Percentiles rank a stretch among this genome's conserved stretches.
These are phyloP conservation scores for Pemphredon lugubris DNA, from an alignment of 2,888 invertebrate genomes.

Conservation along the genomic window DNA sequence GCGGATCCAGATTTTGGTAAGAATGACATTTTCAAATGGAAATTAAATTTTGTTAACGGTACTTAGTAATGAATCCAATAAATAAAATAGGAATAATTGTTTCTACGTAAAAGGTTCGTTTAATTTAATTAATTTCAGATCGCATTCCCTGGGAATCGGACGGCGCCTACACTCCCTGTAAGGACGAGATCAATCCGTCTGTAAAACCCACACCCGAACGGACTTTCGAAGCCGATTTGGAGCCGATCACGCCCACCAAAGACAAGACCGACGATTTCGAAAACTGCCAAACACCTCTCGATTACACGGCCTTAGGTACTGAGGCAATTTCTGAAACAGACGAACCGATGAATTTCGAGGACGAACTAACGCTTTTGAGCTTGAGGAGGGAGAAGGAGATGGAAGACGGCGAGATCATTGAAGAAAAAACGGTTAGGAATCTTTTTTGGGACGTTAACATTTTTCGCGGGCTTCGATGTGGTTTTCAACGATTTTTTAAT, in stretches of 20 bases:
- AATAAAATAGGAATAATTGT: no score
- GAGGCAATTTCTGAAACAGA: conserved; percentile 81
- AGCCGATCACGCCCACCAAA: conserved; percentile 78
- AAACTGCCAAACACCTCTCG: conserved; percentile 79
- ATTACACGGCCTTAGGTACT: conserved; percentile 80
- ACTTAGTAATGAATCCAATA: no score
- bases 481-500: no score
- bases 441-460: no score
- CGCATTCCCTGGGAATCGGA: conserved; percentile 80
- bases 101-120: not conserved
- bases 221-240: conserved; percentile 73
- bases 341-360: conserved; percentile 79
- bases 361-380: conserved; percentile 77
- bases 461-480: no score
- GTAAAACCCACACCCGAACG: conserved; percentile 49
- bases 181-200: conserved; percentile 71
- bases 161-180: conserved; percentile 78
- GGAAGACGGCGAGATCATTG: conserved; percentile 69
- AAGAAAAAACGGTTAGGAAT: conserved; percentile 70
- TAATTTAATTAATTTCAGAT: no score
- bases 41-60: no score
- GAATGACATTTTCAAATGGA: no score
- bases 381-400: conserved; percentile 79
- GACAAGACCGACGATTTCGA: conserved; percentile 75
- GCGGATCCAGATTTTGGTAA: not conserved